Percentiles rank a stretch among this genome's conserved stretches.
These are phyloP conservation scores for Sclerodermus sp. DNA, from an alignment of 2,888 invertebrate species.

Conservation along the genomic window DNA sequence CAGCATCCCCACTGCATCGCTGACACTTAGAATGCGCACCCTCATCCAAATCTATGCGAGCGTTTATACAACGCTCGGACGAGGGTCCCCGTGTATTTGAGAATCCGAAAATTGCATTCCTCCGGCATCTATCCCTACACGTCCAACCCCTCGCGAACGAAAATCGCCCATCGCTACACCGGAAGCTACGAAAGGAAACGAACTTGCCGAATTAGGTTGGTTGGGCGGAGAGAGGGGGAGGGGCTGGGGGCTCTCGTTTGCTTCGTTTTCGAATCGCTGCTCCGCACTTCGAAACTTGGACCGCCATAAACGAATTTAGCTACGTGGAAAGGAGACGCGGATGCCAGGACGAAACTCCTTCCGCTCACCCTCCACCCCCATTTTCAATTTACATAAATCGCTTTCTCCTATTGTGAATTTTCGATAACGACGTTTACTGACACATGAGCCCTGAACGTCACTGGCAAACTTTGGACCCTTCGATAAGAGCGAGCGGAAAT, in stretches of 20 bases:
- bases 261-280: conserved; percentile 30
- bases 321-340: not conserved
- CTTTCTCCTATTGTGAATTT: no score
- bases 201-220: conserved; percentile 28
- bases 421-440: no score
- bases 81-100: conserved; percentile 28
- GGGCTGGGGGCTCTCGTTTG: no score
- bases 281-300: conserved; percentile 15
- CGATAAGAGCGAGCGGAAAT: no score
- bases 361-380: no score
- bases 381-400: no score
- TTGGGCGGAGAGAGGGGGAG: conserved; percentile 9
- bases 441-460: no score
- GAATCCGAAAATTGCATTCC: conserved; percentile 54
- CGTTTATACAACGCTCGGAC: conserved; percentile 25
- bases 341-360: not conserved
- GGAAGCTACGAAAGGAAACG: not conserved
- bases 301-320: conserved; percentile 13
- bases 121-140: not conserved
- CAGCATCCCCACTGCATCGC: conserved; percentile 30
- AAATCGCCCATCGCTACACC: no score
- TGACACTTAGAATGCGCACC: conserved; percentile 44
- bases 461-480: no score
- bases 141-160: no score
- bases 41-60: conserved; percentile 49